Base-by-base conservation (phyloP, 1,140 invertebrate species). In the Drosophila bifasciata region DNA sequence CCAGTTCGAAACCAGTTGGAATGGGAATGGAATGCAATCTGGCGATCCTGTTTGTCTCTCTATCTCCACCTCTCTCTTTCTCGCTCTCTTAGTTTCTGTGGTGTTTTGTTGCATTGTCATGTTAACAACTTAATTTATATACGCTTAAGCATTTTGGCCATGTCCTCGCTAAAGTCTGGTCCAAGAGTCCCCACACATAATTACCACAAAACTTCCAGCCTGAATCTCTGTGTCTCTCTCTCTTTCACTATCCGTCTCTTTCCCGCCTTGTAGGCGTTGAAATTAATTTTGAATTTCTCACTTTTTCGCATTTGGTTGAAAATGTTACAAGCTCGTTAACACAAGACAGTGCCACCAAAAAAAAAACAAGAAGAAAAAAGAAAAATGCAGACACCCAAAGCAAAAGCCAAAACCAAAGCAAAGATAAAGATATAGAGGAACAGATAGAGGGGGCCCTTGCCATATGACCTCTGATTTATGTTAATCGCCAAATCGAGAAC, bases 271-370 rank as follows among this genome's bases (percentile, higher is more conserved):
- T 88, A 88, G 83, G 83, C 83, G 83, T 88, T 88, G 83, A 83
- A 88, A 83, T 88, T 81, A 76, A 88, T 88, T 88, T 83, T 72
- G 78, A 75, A 79, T 89, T 83, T 88, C 83, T 76, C 83, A 89
- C 83, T 88, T 88, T 36, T 86, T 67, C 64, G 73, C 59, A 46
- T 80, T 80, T 41, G 72, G 45, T 49, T 53, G 71, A 88, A 88
- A 88, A 88, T 88, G 83, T 88, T 88, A 88, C 83, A 88, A 88
- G 83, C 83, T 88, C 83, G 83, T 88, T 88, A 88, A 88, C 83
- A 88, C 83, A 88, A 63, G 53, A 72, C 84, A 76, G 62, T 88
- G 84, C 83, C 83, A 88, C 83, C 83, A 88, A 76, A 71, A 67
- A 52, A 36, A 36, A 36, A 36, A 44, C 40, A 43, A 45, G 74